Conservation (phyloP, 2,797 vertebrate genomes). For the Poeciliopsis infans region DNA sequence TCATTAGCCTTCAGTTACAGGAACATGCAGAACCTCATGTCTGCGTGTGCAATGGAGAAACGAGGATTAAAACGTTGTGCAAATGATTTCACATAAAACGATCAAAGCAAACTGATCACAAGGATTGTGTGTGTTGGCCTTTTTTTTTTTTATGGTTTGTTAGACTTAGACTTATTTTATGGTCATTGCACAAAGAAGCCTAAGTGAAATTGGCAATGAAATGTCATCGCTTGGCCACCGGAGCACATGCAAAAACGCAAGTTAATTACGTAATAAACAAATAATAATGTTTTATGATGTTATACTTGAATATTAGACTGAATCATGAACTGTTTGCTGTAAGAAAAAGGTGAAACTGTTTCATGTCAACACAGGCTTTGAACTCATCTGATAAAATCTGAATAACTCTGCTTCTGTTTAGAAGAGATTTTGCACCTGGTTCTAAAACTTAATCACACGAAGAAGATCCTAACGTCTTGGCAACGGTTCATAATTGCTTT, state of each 20-base stretch:
- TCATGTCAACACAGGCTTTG: neutral
- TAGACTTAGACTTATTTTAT: neutral
- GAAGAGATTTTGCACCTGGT: constrained; percentile 18
- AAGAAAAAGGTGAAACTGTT: neutral
- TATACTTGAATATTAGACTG: neutral
- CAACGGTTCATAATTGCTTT: constrained; percentile 8
- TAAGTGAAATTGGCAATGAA: too few relatives aligned
- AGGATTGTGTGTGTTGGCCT: neutral
- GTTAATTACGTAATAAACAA: too few relatives aligned
- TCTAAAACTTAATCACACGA: constrained; percentile 13
- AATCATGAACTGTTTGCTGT: neutral
- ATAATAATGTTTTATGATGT: too few relatives aligned
- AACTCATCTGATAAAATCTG: neutral
- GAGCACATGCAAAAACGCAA: too few relatives aligned
- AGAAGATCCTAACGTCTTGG: constrained; percentile 27
- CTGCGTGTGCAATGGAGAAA: neutral
- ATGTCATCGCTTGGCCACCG: too few relatives aligned
- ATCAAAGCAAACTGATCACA: neutral
- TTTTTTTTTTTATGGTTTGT: neutral
- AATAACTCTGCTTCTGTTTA: constrained; percentile 14
- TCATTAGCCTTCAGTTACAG: neutral
- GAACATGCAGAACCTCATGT: neutral
- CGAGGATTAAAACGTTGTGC: neutral
- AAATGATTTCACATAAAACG: neutral
- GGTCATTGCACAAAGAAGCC: too few relatives aligned